phyloP scores from a whole-genome alignment of 2,888 invertebrate genomes.

The Masnerella sp. region DNA sequence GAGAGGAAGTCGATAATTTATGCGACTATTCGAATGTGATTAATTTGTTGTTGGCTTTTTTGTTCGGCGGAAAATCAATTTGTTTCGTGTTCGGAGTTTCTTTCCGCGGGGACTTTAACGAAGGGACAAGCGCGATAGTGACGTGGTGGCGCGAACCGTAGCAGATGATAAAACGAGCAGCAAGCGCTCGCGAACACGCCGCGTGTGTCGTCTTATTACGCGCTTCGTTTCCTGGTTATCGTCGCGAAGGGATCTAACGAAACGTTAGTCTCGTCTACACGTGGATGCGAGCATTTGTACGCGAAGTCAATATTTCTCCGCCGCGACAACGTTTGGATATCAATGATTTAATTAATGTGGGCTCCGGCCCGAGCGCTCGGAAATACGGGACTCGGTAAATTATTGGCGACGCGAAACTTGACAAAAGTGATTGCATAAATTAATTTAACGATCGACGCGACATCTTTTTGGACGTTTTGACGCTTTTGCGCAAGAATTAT shows the following conservation, averaged over 20 bases:
- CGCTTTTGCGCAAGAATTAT: constrained; percentile 21
- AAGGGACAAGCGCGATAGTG: constrained; percentile 57
- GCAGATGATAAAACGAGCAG: constrained; percentile 51
- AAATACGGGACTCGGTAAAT: constrained; percentile 52
- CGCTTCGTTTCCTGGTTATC: constrained; percentile 69
- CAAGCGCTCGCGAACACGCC: constrained; percentile 36
- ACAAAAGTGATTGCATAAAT: constrained; percentile 34
- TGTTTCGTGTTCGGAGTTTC: constrained; percentile 45
- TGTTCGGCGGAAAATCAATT: constrained; percentile 47
- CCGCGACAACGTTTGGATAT: constrained; percentile 48
- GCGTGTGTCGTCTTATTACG: constrained; percentile 65
- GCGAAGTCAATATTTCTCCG: constrained; percentile 45
- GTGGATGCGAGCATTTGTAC: constrained; percentile 53
- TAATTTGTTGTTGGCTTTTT: constrained; percentile 45
- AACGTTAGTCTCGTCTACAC: constrained; percentile 53
- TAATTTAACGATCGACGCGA: constrained; percentile 23
- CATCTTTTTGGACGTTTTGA: background rate
- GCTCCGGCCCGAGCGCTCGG: constrained; percentile 9
- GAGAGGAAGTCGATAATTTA: constrained; percentile 43
- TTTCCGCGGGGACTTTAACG: constrained; percentile 56
- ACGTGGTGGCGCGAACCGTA: constrained; percentile 53
- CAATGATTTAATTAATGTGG: constrained; percentile 55
- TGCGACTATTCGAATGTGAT: constrained; percentile 43
- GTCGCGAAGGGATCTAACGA: constrained; percentile 67
- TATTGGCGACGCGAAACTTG: constrained; percentile 27